Evolutionary conservation across 1,140 invertebrate genomes (phyloP).

Genomic region (Ostrea edulis): DNA sequence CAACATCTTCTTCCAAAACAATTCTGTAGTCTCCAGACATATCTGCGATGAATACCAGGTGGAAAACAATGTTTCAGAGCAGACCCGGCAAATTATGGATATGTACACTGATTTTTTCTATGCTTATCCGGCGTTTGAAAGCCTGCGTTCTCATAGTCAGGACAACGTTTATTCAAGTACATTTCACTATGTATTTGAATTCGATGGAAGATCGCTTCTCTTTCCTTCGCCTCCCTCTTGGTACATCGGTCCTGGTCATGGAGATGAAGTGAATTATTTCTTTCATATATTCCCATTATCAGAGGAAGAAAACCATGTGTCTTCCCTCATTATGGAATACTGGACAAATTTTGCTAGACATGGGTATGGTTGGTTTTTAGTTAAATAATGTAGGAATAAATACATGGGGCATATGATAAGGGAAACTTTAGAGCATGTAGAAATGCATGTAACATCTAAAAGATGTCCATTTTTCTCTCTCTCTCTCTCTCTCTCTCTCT

Average conservation of each 20-base stretch:
- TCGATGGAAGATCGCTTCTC: neutral
- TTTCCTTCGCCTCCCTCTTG: neutral
- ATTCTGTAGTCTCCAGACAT: neutral
- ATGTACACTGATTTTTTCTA: neutral
- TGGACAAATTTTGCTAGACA: conserved; percentile 87
- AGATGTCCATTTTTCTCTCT: neutral
- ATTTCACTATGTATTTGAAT: neutral
- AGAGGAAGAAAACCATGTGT: neutral
- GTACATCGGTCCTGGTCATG: neutral
- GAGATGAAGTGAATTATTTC: neutral
- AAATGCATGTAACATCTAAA: neutral
- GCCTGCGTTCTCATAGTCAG: neutral
- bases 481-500: neutral
- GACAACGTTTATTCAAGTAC: neutral
- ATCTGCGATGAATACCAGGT: neutral
- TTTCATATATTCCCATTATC: neutral
- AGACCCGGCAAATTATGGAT: neutral
- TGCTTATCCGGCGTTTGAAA: neutral
- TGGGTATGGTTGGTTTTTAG: conserved; percentile 84
- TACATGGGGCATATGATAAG: too few species aligned
- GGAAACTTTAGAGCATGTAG: too few species aligned
- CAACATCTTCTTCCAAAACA: neutral
- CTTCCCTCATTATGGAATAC: neutral
- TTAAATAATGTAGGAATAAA: too few species aligned
- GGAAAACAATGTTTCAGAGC: neutral